Percentiles rank a stretch among this genome's conserved stretches.
Conservation (phyloP, 2,113 vertebrate genomes). For the Heterocephalus glaber region DNA sequence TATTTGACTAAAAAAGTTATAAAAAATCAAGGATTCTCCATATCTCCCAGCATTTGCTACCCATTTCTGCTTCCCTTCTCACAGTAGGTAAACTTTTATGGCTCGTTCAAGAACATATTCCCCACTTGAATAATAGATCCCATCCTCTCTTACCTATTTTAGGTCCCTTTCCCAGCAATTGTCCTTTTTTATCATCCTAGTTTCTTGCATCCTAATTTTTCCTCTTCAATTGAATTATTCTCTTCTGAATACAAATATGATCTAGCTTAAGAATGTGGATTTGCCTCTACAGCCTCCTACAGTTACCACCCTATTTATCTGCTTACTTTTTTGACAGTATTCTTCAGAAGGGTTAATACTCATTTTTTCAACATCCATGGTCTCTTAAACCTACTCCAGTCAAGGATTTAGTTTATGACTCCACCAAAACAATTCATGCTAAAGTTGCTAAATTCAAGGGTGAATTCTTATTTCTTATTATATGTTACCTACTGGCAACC, state of each 20-base stretch:
- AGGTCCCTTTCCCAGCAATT: background rate
- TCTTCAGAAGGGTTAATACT: background rate
- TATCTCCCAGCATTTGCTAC: background rate
- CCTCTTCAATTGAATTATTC: background rate
- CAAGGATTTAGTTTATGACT: background rate
- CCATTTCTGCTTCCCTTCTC: background rate
- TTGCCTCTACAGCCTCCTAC: background rate
- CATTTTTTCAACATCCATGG: background rate
- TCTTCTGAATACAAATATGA: background rate
- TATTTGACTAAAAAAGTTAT: background rate
- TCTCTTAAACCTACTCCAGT: background rate
- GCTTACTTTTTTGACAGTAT: background rate
- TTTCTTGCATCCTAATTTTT: background rate
- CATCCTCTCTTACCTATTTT: background rate
- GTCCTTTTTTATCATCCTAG: background rate
- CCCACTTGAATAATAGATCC: background rate
- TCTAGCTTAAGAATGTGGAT: background rate
- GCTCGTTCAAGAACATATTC: background rate
- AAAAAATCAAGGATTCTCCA: background rate
- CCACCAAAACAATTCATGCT: background rate
- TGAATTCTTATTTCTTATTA: background rate
- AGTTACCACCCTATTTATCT: background rate
- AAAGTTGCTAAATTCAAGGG: background rate
- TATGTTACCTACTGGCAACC: background rate
- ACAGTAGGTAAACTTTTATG: background rate